phyloP scores from a whole-genome alignment of 2,888 invertebrate genomes.

The Macrosiphum euphorbiae region DNA sequence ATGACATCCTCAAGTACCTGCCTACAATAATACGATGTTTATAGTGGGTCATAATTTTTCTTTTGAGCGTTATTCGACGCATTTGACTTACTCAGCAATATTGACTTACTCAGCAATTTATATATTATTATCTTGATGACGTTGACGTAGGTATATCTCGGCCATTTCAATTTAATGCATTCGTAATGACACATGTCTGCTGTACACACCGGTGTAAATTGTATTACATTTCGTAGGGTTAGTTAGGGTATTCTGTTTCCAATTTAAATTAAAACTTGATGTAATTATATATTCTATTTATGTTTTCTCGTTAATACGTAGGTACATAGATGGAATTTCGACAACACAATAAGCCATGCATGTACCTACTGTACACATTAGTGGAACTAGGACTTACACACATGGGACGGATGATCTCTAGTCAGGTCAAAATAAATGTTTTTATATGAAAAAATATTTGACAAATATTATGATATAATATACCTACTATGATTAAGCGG shows the following conservation, averaged over 20 bases:
- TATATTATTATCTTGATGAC: background rate
- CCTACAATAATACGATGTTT: too few relatives aligned
- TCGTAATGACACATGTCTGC: background rate
- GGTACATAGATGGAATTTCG: background rate
- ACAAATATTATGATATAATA: background rate
- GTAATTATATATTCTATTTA: background rate
- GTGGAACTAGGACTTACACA: background rate
- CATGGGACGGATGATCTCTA: background rate
- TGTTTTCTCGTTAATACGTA: background rate
- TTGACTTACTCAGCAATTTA: background rate
- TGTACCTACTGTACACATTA: background rate
- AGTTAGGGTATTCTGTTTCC: background rate
- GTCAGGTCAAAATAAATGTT: background rate
- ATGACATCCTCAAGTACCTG: too few relatives aligned
- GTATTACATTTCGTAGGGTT: background rate
- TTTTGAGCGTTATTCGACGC: background rate
- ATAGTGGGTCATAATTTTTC: background rate
- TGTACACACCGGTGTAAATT: background rate
- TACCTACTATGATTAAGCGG: background rate
- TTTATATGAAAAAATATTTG: background rate
- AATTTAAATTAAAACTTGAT: background rate
- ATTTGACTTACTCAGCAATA: background rate
- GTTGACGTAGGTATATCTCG: background rate
- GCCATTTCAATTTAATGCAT: background rate
- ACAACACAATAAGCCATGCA: background rate